phyloP scores from a whole-genome alignment of 2,888 invertebrate species.

The Ametastegia equiseti region DNA sequence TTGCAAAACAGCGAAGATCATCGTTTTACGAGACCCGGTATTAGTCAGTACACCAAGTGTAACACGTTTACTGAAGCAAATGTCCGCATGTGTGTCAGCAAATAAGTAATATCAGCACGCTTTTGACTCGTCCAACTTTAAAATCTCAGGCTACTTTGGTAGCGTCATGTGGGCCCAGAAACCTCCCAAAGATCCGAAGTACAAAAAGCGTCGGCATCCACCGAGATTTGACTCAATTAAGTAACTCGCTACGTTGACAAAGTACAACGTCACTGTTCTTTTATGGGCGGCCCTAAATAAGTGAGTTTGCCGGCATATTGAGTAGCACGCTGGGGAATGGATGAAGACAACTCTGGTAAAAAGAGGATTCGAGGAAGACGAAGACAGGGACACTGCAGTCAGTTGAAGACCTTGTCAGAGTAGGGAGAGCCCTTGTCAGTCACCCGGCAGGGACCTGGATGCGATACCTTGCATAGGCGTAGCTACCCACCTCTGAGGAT shows the following conservation, averaged over 20 bases:
- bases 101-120: not conserved
- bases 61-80: not conserved
- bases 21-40: not conserved
- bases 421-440: slow-evolving; percentile 62
- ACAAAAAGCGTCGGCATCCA: slow-evolving; percentile 59
- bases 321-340: slow-evolving; percentile 63
- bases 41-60: too few relatives aligned
- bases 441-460: slow-evolving; percentile 61
- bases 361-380: slow-evolving; percentile 41
- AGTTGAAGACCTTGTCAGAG: slow-evolving; percentile 44
- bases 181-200: slow-evolving; percentile 33
- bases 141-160: slow-evolving; percentile 34
- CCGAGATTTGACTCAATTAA: slow-evolving; percentile 72
- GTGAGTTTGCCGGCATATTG: slow-evolving; percentile 66
- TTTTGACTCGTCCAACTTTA: not conserved
- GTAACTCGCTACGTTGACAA: slow-evolving; percentile 67
- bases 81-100: not conserved
- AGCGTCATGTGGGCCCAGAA: not conserved
- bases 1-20: not conserved
- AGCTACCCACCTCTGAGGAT: slow-evolving; percentile 29
- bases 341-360: slow-evolving; percentile 61
- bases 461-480: slow-evolving; percentile 45
- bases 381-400: slow-evolving; percentile 37
- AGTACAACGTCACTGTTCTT: slow-evolving; percentile 73
- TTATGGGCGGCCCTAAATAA: slow-evolving; percentile 68